Base-by-base conservation (phyloP, 1,140 invertebrate species). In the Drosophila bocqueti region DNA sequence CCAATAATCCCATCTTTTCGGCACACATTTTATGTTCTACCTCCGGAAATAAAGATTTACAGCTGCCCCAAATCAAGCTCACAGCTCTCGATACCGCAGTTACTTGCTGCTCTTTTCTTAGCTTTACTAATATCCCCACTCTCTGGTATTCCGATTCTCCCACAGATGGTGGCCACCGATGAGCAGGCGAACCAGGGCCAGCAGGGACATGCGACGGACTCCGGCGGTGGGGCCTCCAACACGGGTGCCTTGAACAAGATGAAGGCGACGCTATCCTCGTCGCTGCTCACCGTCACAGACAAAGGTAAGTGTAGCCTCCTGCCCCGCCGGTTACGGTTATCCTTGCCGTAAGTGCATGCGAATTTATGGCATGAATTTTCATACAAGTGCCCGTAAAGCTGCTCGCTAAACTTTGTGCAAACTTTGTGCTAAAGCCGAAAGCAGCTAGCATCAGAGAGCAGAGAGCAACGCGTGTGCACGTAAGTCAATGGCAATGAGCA, bases 261-360 rank as follows among this genome's bases (percentile, higher is more conserved):
- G 81, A 95, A 95, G 75, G 96, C 97, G 86, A 96, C 96, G 26
- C 93, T 97, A 52, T 97, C 96, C 55, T 96, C 96, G n/a, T 96
- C 95, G 59, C 93, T 97, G 54, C 95, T 97, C 87, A 96, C 95
- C 45, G 96, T 96, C 45, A 96, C 96, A 92, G 96, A 97, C 92
- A 96, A 96, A 95, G 96, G 96, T 97, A 93, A 92, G 85, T 82
- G 43, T 46, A 38, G 42, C 10, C 18, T 68, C 16, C 16, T 13
- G 18, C 42, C 2, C 8, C 47, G 26, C 13, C 21, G 18, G 42
- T 46, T 49, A 67, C 26, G 36, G 52, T 74, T 46, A 69, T 61
- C 49, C 61, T 58, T 63, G 55, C 52, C 46, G 46, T 81, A 79
- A 86, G 79, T 87, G 77, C 77, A 89, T 61, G 73, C 65, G 84